Evolutionary conservation across 2,888 invertebrate genomes (phyloP).

Genomic region (Spodoptera exigua): DNA sequence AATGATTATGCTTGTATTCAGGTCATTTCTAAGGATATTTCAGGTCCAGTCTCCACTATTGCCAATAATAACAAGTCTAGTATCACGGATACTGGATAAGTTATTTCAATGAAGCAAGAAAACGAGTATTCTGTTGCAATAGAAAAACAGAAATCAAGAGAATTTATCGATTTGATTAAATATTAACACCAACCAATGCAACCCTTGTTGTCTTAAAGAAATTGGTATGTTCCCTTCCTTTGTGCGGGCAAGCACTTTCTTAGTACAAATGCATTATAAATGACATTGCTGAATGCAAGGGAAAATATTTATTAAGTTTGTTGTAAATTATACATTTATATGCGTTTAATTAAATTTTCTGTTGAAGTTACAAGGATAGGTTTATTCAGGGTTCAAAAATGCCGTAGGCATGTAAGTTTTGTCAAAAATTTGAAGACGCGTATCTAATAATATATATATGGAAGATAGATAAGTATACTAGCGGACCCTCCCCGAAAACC

Average conservation of each 20-base stretch:
- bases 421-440: no score
- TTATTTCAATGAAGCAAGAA: no score
- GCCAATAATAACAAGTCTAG: not conserved
- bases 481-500: no score
- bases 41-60: no score
- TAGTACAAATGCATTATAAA: conserved; percentile 39
- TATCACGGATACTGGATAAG: no score
- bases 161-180: conserved; percentile 66
- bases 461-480: no score
- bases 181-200: conserved; percentile 71
- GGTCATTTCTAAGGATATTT: no score
- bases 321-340: conserved; percentile 6
- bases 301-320: conserved; percentile 32
- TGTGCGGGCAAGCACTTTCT: conserved; percentile 73
- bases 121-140: conserved; percentile 18
- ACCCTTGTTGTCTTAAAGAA: conserved; percentile 84
- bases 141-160: conserved; percentile 18
- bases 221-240: conserved; percentile 73
- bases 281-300: conserved; percentile 40
- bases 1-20: no score
- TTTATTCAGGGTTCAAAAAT: not conserved
- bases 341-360: conserved; percentile 28
- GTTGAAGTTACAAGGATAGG: not conserved
- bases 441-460: no score
- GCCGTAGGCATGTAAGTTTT: no score